A percentile compares a stretch with the other conserved stretches of the same genome.
phyloP scores from a whole-genome alignment of 2,888 invertebrate genomes.

The Lasioglossum morio region DNA sequence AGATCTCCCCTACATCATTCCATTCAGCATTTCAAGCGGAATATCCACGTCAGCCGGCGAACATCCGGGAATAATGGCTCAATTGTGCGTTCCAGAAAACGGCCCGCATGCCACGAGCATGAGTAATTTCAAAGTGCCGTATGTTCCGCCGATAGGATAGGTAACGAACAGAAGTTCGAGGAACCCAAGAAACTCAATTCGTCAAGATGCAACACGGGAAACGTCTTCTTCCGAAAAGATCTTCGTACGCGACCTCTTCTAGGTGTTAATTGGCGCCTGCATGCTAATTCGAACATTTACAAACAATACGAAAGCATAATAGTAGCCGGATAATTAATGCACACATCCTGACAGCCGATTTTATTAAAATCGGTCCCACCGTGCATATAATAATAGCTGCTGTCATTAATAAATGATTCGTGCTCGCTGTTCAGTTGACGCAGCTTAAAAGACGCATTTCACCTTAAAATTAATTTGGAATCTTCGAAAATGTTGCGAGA shows the following conservation, averaged over 20 bases:
- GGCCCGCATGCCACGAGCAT: constrained; percentile 17
- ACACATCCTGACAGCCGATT: constrained; percentile 6
- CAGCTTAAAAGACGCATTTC: neutral
- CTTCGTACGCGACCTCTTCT: constrained; percentile 18
- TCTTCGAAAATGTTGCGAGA: neutral
- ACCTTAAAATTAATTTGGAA: neutral
- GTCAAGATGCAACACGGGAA: constrained; percentile 10
- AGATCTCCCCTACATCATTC: neutral
- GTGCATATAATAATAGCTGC: neutral
- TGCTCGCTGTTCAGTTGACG: too few relatives aligned
- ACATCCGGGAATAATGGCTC: constrained; percentile 42
- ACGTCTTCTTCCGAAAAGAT: constrained; percentile 2
- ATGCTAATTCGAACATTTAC: constrained; percentile 44
- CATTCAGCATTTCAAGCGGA: constrained; percentile 15
- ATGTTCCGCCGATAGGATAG: neutral
- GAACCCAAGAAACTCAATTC: constrained; percentile 16
- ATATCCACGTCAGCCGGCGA: constrained; percentile 17
- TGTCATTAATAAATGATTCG: neutral
- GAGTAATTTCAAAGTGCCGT: constrained; percentile 2
- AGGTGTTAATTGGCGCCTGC: neutral
- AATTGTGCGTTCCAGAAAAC: constrained; percentile 28
- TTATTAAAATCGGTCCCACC: constrained; percentile 7
- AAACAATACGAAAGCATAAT: constrained; percentile 30
- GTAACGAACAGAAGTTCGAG: constrained; percentile 14
- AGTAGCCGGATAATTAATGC: constrained; percentile 9